Evolutionary conservation across 2,113 vertebrate genomes (phyloP), one percentile per base, ranked within the genome.

Genomic region (Alligator sinensis): DNA sequence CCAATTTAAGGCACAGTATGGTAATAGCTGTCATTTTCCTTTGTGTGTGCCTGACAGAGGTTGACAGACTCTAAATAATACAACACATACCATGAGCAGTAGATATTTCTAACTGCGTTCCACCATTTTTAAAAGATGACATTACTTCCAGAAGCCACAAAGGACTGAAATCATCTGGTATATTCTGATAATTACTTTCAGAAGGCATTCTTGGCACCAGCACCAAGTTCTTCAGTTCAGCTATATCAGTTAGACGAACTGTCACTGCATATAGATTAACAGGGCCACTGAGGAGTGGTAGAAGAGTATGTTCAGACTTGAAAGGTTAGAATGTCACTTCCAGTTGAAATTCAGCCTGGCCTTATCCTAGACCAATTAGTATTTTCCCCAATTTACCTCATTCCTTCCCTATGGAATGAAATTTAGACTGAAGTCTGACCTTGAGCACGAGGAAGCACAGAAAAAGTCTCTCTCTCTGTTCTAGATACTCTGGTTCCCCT

Each of bases 151-250:
- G 84, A 93, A 57, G 84, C 86, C 84, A 92, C 75, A 92, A 94
- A 94, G 89, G 78, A 94, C 79, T 83, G 64, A 96, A 96, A 92
- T 94, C 80, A 89, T 92, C 60, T 93, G 66, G 38, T 82, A 83
- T 95, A 96, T 90, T 78, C 76, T 91, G 78, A 94, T 92, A 95
- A 91, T 96, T 95, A 75, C 96, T 97, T 96, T 95, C 92, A 95
- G 90, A 92, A 96, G 82, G 78, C 81, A 64, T 61, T 88, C 55
- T 94, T 92, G 64, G 91, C 91, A 94, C 6, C 17, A 79, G 47
- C 25, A 92, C 74, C 75, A 84, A 24, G 9, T 54, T 94, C 84
- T 88, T 82, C 62, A 61, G 77, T 47, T 94, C 38, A 12, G 47
- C 72, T 85, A 13, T 72, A n/a, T 77, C 63, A 34, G 87, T 86